These are phyloP conservation scores for Synodontis membranacea DNA, from an alignment of 2,113 vertebrate genomes.

Conservation along the genomic window DNA sequence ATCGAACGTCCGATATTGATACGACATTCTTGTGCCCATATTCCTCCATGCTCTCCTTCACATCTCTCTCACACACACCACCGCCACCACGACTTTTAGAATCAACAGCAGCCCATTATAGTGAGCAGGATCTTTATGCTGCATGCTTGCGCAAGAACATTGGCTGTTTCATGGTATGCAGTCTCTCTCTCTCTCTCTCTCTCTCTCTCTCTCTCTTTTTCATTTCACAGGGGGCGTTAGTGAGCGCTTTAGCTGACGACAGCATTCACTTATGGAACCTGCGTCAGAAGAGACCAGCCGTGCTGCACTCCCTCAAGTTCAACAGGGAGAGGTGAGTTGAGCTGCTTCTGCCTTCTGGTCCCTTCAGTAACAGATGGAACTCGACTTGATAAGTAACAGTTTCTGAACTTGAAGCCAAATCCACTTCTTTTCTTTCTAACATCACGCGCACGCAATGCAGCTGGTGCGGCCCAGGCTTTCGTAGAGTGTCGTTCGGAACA, in stretches of 20 bases:
- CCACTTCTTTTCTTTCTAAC: too few species aligned
- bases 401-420: background rate
- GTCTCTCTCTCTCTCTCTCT: background rate
- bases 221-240: slow-evolving; percentile 86
- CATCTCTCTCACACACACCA: background rate
- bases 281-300: slow-evolving; percentile 96
- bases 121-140: background rate
- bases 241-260: slow-evolving; percentile 98
- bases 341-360: background rate
- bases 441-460: too few species aligned
- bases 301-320: slow-evolving; percentile 98
- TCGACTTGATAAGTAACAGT: background rate
- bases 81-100: slow-evolving; percentile 31
- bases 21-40: too few species aligned
- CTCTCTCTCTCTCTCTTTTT: background rate
- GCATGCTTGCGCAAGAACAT: background rate
- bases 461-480: too few species aligned
- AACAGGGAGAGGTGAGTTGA: slow-evolving; percentile 87
- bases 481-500: too few species aligned
- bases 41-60: too few species aligned
- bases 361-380: slow-evolving; percentile 3
- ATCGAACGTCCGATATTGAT: too few species aligned
- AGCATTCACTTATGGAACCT: slow-evolving; percentile 98
- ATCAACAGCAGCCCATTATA: slow-evolving; percentile 29
- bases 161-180: background rate